These are phyloP conservation scores for Epizoanthus scotinus DNA, from an alignment of 92 coral and sea anemone genomes.

Conservation along the genomic window DNA sequence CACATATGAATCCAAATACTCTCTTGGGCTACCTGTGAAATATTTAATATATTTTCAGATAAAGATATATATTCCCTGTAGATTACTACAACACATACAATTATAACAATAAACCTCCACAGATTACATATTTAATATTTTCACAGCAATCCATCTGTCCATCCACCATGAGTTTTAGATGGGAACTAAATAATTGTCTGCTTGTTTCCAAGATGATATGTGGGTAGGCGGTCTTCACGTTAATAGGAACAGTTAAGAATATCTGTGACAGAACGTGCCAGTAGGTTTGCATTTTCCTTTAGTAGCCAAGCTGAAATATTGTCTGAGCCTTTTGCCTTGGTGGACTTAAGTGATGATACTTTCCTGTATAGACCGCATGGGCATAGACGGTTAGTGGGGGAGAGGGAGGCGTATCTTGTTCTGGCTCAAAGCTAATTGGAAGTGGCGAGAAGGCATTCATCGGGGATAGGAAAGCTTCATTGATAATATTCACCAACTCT, in stretches of 20 bases:
- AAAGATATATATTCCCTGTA: too few species aligned
- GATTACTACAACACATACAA: too few species aligned
- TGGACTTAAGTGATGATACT: slow-evolving; percentile 18
- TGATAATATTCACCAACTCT: slow-evolving; percentile 4
- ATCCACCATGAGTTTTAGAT: too few species aligned
- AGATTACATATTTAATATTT: too few species aligned
- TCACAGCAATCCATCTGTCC: too few species aligned
- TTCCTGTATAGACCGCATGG: slow-evolving; percentile 24
- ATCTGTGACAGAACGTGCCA: not conserved
- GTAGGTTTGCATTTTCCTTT: not conserved
- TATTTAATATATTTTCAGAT: too few species aligned
- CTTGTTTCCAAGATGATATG: too few species aligned
- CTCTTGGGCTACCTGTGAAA: slow-evolving; percentile 83
- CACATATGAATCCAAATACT: slow-evolving; percentile 81
- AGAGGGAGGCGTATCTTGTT: not conserved
- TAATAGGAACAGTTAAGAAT: slow-evolving; percentile 22
- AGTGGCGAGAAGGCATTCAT: slow-evolving; percentile 14
- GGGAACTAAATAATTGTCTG: too few species aligned
- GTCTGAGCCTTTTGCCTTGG: slow-evolving; percentile 33
- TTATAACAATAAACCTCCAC: too few species aligned
- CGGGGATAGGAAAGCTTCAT: slow-evolving; percentile 20
- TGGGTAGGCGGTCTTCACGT: too few species aligned
- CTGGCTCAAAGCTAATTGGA: not conserved
- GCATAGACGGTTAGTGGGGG: not conserved
- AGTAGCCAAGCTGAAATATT: slow-evolving; percentile 35